Conservation (phyloP, 2,113 vertebrate genomes). For the Eulacestoma nigropectus region DNA sequence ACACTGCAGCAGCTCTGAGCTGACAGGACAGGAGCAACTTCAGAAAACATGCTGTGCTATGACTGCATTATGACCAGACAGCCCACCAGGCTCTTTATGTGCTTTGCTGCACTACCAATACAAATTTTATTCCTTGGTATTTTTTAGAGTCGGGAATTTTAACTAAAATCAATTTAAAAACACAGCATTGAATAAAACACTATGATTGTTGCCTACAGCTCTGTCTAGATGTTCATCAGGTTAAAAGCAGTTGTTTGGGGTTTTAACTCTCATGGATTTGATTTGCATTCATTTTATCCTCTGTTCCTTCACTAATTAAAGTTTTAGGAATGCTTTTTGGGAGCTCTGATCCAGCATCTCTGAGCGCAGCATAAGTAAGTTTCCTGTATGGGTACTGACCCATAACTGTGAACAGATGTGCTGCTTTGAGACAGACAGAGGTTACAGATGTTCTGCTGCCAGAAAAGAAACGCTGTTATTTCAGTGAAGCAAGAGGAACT, state of each 20-base stretch:
- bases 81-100: neutral
- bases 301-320: conserved; percentile 17
- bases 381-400: conserved; percentile 62
- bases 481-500: conserved; percentile 54
- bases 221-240: neutral
- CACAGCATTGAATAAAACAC: neutral
- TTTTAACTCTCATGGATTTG: conserved; percentile 39
- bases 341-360: conserved; percentile 26
- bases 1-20: neutral
- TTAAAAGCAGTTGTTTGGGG: neutral
- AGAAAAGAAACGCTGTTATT: conserved; percentile 47
- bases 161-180: neutral
- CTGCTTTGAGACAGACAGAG: conserved; percentile 26
- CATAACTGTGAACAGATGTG: conserved; percentile 73
- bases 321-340: conserved; percentile 3
- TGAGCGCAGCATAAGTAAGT: neutral
- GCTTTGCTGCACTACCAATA: neutral
- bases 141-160: neutral
- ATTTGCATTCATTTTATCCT: conserved; percentile 47
- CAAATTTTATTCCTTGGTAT: neutral
- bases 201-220: neutral
- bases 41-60: neutral
- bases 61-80: neutral
- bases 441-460: conserved; percentile 63
- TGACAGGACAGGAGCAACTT: neutral